phyloP scores from a whole-genome alignment of 2,888 invertebrate genomes.

The Sarcophaga carnaria region DNA sequence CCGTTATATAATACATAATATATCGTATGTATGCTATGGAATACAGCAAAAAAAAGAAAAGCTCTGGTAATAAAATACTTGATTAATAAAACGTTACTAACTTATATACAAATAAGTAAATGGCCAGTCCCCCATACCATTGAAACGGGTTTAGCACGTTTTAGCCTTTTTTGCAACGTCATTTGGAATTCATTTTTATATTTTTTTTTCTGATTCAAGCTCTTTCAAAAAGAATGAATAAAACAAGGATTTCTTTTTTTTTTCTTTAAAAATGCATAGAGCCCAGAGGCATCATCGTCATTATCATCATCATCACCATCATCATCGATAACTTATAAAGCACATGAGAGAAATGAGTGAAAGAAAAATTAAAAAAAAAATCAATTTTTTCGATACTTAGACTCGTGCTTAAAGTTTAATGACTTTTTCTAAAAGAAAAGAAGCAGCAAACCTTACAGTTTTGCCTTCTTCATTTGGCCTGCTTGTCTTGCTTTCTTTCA shows the following conservation, averaged over 20 bases:
- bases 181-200: constrained; percentile 2
- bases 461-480: neutral
- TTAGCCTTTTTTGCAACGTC: constrained; percentile 48
- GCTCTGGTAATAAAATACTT: constrained; percentile 17
- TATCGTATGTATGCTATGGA: neutral
- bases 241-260: constrained; percentile 35
- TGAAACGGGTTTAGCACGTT: constrained; percentile 58
- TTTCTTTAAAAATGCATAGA: neutral
- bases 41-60: neutral
- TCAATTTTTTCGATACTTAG: constrained; percentile 58
- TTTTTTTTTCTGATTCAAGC: neutral
- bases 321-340: too few relatives aligned
- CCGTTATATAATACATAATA: constrained; percentile 63
- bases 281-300: neutral
- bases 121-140: constrained; percentile 33
- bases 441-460: neutral
- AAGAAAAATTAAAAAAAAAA: constrained; percentile 32
- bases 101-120: constrained; percentile 29
- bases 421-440: constrained; percentile 59
- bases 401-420: constrained; percentile 61
- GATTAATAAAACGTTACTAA: constrained; percentile 57
- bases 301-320: neutral
- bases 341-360: neutral
- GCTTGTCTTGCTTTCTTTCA: neutral
- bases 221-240: neutral